Base-by-base conservation (phyloP, 2,797 vertebrate genomes). In the Gallirallus australis region DNA sequence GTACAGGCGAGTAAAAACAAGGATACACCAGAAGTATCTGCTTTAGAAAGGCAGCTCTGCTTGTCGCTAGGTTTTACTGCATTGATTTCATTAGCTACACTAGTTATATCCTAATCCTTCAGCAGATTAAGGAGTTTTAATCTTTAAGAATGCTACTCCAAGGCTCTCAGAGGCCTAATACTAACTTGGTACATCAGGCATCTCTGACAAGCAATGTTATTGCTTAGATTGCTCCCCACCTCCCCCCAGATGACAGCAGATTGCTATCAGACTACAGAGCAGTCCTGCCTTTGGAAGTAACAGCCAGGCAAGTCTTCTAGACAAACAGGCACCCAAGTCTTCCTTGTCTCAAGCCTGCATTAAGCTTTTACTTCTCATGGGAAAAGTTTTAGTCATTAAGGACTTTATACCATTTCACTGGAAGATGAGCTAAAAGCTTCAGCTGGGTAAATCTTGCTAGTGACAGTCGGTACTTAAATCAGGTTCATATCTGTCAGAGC, bases 11-110 rank as follows among this genome's bases (percentile, higher is more conserved):
- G 84, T 95, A 70, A 95, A 96, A 94, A 60, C 93, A 97, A 96
- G 94, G 84, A 69, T 92, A 96, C 91, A 97, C 94, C 93, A 96
- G 92, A 91, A 96, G 96, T 94, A 94, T 96, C 95, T 94, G 96
- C 95, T 97, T 93, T 71, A 95, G 89, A 89, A 86, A 96, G 96
- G 96, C 94, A 97, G 93, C 83, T 95, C 92, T 93, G 90, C 86
- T 82, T 48, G 10, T 77, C 77, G 60, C 45, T 89, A 87, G 56
- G 63, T 50, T 37, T 64, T 45, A 60, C 19, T 54, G 59, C 59
- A 30, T 18, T 50, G n/a, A 56, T 40, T 81, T 52, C 25, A n/a
- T 47, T 40, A 92, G 35, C 93, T 94, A 60, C 73, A 20, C 71
- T 86, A 84, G 39, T 61, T 72, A 33, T 18, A 70, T 25, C 60